Base-by-base conservation (phyloP, 2,888 invertebrate species). In the Coenonympha glycerion region DNA sequence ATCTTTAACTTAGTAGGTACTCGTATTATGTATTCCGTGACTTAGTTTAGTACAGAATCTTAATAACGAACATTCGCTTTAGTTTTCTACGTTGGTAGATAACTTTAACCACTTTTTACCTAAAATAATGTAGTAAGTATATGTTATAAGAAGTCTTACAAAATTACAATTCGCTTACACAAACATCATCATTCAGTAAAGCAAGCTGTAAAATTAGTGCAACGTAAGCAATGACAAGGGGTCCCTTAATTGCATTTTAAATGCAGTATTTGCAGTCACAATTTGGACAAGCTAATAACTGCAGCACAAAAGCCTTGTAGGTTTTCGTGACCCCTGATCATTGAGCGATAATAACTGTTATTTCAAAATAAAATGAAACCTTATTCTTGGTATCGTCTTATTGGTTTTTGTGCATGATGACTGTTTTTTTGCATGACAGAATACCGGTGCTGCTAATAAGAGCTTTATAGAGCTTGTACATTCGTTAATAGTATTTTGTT, bases 281-380 rank as follows among this genome's bases (percentile, higher is more conserved):
- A 53, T 60, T 58, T 44, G 44, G 34, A 47, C 52, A 42, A 48
- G 37, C 47, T 60, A 58, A 58, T 58, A 33, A 39, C 45, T 36
- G 45, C 36, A 30, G 48, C 52, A 47, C 24, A 26, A 47, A 46
- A 52, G 41, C 46, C 28, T 44, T 46, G 47, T 50, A 62, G 61
- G 60, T 69, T 68, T 63, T 61, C 66, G 60, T 65, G 65, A 72
- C 65, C 63, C 64, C 66, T 65, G 60, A 66, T 67, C 70, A 71
- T 64, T 61, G 54, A 2, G 59, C 61, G 59, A 63, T 77, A 79
- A 79, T 77, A 75, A 76, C 75, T 52, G 75, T 73, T 72, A 78
- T 79, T 79, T 73, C 53, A 69, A 68, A 68, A 70, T 70, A 70
- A 69, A 69, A 66, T 62, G 62, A 68, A 64, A 61, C 63, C 63